phyloP scores from a whole-genome alignment of 2,888 invertebrate genomes.

The Mimachlamys varia region DNA sequence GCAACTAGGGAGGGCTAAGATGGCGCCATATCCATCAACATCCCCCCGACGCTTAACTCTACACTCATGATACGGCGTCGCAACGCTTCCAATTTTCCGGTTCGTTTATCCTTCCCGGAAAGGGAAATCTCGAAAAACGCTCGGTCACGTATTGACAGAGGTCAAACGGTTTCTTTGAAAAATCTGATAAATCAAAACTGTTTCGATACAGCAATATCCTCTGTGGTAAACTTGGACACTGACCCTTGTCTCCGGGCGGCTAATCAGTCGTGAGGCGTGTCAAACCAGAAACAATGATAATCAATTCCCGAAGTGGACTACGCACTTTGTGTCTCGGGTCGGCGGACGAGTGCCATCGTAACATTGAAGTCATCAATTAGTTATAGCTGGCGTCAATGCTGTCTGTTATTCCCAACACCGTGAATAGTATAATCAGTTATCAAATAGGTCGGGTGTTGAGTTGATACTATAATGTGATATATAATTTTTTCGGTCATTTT shows the following conservation, averaged over 20 bases:
- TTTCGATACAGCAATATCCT: constrained; percentile 13
- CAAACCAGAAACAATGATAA: constrained; percentile 20
- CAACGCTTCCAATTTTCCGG: neutral
- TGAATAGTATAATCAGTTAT: neutral
- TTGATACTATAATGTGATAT: too few species aligned
- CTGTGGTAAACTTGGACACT: constrained; percentile 15
- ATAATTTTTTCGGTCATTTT: too few species aligned
- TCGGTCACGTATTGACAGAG: constrained; percentile 14
- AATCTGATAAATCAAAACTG: constrained; percentile 25
- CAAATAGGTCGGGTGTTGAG: too few species aligned
- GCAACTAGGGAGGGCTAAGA: neutral
- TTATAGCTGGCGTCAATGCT: neutral
- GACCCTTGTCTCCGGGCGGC: neutral
- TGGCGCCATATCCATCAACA: constrained; percentile 5
- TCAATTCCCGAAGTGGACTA: neutral
- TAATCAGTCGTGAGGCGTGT: constrained; percentile 32
- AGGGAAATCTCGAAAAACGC: neutral
- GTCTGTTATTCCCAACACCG: neutral
- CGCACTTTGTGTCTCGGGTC: constrained; percentile 21
- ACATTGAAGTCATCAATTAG: neutral
- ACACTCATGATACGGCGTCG: neutral
- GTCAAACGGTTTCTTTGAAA: neutral
- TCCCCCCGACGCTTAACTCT: neutral
- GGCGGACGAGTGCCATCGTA: neutral
- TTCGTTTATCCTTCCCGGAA: neutral